Evolutionary conservation across 2,113 vertebrate genomes (phyloP).

Genomic region (Hoplias malabaricus): DNA sequence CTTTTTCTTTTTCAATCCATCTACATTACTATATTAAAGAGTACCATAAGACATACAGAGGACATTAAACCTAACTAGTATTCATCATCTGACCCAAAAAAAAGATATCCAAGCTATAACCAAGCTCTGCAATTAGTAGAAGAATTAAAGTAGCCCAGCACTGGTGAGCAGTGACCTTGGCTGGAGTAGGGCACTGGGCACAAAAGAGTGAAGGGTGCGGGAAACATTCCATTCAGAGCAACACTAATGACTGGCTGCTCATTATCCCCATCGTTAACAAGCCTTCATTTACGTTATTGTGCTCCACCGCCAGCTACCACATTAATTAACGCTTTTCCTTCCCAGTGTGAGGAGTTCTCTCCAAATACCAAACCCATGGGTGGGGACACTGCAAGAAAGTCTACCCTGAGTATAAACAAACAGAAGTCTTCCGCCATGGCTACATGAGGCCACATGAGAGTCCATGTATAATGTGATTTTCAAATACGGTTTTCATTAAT

Average conservation of each 20-base stretch:
- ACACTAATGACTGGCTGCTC: conserved; percentile 32
- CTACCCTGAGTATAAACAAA: neutral
- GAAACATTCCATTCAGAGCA: conserved; percentile 31
- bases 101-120: neutral
- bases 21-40: conserved; percentile 22
- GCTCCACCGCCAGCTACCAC: conserved; percentile 12
- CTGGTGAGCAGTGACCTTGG: conserved; percentile 40
- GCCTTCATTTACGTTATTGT: conserved; percentile 28
- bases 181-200: neutral
- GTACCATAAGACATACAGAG: neutral
- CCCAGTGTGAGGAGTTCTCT: conserved; percentile 5
- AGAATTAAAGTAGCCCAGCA: conserved; percentile 11
- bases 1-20: neutral
- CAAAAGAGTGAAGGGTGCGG: conserved; percentile 16
- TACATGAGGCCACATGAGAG: neutral
- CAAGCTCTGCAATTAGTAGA: conserved; percentile 35
- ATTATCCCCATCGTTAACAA: conserved; percentile 43
- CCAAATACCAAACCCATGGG: conserved; percentile 8
- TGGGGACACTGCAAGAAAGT: neutral
- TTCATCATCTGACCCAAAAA: conserved; percentile 17
- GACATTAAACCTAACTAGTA: conserved; percentile 2
- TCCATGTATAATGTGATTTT: neutral
- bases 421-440: neutral
- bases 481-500: no score
- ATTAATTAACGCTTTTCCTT: conserved; percentile 35